Base-by-base conservation (phyloP, 2,113 vertebrate genomes). In the Columbina picui region DNA sequence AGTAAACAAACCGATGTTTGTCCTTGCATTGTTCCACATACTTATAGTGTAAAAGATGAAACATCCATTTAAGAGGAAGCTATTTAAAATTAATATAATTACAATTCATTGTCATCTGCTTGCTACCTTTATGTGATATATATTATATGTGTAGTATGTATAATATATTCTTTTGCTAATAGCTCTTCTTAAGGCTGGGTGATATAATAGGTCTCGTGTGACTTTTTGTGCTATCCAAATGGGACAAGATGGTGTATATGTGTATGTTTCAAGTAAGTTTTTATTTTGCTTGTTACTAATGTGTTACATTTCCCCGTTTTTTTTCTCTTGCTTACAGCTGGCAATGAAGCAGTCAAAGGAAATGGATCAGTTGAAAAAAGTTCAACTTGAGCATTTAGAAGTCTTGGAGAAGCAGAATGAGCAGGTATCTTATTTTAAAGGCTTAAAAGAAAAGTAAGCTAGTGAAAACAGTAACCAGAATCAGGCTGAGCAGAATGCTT, bases 311-410 rank as follows among this genome's bases (percentile, higher is more conserved):
- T 25, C 64, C 41, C 34, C 30, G 1, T 26, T 65, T 90, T 13
- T 89, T 71, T 91, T 86, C 22, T 93, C 55, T 87, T 59, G 16
- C 84, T 97, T 94, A 29, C 93, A 99, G 99, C 96, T 99, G 80
- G 99, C 99, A 70, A 99, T 99, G 99, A 99, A 99, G 96, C 99
- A 99, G 74, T 99, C 99, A 61, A 99, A 99, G 95, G 99, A 99
- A 98, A 98, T 99, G 98, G 99, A 99, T 96, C 99, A 99, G 93
- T 97, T 99, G 93, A 98, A 99, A 97, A 99, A 99, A 96, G 98
- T 98, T 77, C 99, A 99, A 84, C 98, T 98, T 57, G 99, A 99
- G 91, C 99, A 99, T 97, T 97, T 99, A 90, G 99, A 99, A 95
- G 98, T 99, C 97, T 98, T 99, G 97, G 99, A 99, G 96, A 99